Base-by-base conservation (phyloP, 2,888 invertebrate genomes). In the Notocelia uddmanniana region DNA sequence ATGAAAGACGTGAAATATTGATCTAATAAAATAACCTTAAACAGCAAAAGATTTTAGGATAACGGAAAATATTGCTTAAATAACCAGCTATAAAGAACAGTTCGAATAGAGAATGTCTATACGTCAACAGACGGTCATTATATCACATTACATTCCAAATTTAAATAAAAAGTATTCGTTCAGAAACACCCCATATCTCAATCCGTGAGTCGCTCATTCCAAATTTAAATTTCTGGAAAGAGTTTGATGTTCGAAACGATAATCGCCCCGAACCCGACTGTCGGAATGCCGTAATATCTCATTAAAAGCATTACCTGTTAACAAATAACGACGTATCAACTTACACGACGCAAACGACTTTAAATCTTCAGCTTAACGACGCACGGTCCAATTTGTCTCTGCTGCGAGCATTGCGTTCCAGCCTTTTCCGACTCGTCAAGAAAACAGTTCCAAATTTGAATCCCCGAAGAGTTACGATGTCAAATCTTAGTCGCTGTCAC, bases 151-250 rank as follows among this genome's bases (percentile, higher is more conserved):
- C 87, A 85, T 89, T 90, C 87, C 83, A 87, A 86, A 89, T 88
- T 89, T 89, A 88, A 90, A 84, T 83, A 84, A 88, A 90, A 89
- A 85, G 84, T 84, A 86, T 86, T 78, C 84, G 85, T 88, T 87
- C 83, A 79, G 86, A 86, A 86, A 88, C 87, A 89, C 87, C 83
- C 85, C 86, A 87, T 90, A 88, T 88, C 87, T 90, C 88, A 91
- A 90, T 89, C 87, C 87, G 83, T 82, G 81, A 81, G 84, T 80
- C 79, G 78, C 80, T 82, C 85, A 83, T 89, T 89, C 90, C 85
- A 89, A 90, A 91, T 91, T 90, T 91, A 90, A 88, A 89, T 88
- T 90, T 90, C 89, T 90, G 88, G 87, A 89, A 92, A 91, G 88
- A 90, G 90, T 91, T 90, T 87, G 89, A 88, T 87, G 88, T 87